These are phyloP conservation scores for Chironomus tentans DNA, from an alignment of 2,888 invertebrate genomes.

Conservation along the genomic window DNA sequence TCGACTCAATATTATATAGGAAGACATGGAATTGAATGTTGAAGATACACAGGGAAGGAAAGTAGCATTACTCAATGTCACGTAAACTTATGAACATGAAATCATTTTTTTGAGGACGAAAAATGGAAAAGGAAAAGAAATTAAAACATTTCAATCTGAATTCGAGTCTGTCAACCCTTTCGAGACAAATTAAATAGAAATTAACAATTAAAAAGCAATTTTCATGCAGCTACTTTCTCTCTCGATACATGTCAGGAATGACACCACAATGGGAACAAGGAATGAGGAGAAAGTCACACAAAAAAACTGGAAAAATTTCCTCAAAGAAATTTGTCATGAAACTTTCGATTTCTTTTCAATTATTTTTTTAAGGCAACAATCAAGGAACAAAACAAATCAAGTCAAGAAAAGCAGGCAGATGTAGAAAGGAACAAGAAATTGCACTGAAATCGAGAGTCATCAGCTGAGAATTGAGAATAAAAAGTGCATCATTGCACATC, in stretches of 20 bases:
- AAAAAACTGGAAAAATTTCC: background rate
- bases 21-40: background rate
- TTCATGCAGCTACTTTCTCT: background rate
- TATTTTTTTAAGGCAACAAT: background rate
- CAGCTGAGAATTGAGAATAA: background rate
- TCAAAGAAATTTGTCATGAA: conserved; percentile 3
- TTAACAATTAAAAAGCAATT: background rate
- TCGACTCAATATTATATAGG: background rate
- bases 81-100: too few species aligned
- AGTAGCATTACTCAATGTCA: background rate
- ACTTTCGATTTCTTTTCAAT: background rate
- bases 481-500: background rate
- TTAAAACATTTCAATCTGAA: background rate
- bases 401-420: background rate
- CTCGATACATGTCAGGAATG: too few species aligned
- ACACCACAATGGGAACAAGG: too few species aligned
- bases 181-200: background rate
- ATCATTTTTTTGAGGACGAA: background rate
- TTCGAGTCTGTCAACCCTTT: background rate
- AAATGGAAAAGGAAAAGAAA: background rate
- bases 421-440: background rate
- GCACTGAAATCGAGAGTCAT: background rate
- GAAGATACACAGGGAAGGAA: background rate
- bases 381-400: background rate
- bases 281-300: too few species aligned